Conservation (phyloP, 2,888 invertebrate species). For the Patella caerulea region DNA sequence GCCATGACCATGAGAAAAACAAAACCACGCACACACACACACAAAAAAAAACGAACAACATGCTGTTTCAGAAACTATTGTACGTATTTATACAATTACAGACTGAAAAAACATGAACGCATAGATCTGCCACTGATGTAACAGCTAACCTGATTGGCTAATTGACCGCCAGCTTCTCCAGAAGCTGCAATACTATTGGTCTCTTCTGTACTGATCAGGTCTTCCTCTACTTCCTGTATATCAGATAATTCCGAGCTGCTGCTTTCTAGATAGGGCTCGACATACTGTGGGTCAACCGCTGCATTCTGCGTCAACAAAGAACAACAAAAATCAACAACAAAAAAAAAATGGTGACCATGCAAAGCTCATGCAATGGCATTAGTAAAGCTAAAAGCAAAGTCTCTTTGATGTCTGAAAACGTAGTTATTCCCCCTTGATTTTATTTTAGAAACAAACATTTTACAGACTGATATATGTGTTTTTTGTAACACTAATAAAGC, state of each 20-base stretch:
- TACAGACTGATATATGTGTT: no score
- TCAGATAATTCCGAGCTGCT: constrained; percentile 72
- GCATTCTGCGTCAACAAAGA: constrained; percentile 32
- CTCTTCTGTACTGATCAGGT: constrained; percentile 52
- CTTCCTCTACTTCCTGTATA: constrained; percentile 73
- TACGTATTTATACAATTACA: neutral
- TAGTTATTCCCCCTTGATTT: no score
- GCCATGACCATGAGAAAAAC: no score
- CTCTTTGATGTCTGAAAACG: no score
- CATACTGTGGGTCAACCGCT: constrained; percentile 31
- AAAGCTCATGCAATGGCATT: constrained; percentile 8
- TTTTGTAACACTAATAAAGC: no score
- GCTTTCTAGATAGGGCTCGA: constrained; percentile 41
- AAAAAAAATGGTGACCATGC: constrained; percentile 1
- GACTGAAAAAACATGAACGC: constrained; percentile 8
- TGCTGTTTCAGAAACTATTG: neutral
- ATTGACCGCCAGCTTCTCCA: constrained; percentile 9
- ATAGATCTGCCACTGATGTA: constrained; percentile 10
- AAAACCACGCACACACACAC: no score
- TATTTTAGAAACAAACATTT: no score
- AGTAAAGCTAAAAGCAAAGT: neutral
- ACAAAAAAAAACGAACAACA: no score
- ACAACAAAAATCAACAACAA: constrained; percentile 5
- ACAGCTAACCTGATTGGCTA: constrained; percentile 29
- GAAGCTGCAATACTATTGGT: constrained; percentile 38